These are phyloP conservation scores for Lymantria dispar DNA, from an alignment of 2,888 invertebrate genomes.

Conservation along the genomic window DNA sequence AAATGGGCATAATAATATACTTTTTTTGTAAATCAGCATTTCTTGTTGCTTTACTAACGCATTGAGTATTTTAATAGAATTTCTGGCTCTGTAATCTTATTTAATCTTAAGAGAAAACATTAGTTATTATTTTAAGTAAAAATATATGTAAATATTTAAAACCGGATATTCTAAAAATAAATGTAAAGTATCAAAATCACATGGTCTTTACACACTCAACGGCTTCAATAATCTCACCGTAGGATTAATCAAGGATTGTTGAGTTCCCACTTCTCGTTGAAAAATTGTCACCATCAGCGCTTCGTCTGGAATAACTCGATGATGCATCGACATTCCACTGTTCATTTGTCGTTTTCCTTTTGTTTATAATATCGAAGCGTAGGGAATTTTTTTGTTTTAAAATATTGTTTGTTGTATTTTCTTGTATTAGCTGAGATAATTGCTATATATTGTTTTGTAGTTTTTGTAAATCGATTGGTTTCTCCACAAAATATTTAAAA, in stretches of 20 bases:
- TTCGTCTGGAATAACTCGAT: constrained; percentile 58
- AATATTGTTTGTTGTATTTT: not conserved
- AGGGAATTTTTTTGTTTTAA: not conserved
- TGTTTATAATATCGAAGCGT: constrained; percentile 12
- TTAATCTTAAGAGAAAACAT: too few relatives aligned
- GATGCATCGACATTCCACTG: constrained; percentile 55
- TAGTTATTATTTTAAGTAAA: too few relatives aligned
- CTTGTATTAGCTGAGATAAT: not conserved
- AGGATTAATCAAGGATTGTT: constrained; percentile 78
- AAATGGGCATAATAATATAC: too few relatives aligned
- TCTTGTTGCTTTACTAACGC: too few relatives aligned
- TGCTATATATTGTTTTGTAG: not conserved
- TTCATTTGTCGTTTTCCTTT: constrained; percentile 34
- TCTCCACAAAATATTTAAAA: too few relatives aligned
- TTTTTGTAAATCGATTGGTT: not conserved
- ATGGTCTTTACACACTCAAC: constrained; percentile 30
- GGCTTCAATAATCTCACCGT: constrained; percentile 68
- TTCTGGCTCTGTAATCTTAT: too few relatives aligned
- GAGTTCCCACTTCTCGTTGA: constrained; percentile 65
- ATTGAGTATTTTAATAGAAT: too few relatives aligned
- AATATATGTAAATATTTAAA: too few relatives aligned
- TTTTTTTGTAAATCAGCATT: too few relatives aligned
- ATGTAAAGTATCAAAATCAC: constrained; percentile 49
- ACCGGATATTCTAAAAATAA: too few relatives aligned
- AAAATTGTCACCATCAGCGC: constrained; percentile 78